A percentile compares a stretch with the other conserved stretches of the same genome.
Evolutionary conservation across 2,797 vertebrate genomes (phyloP).

Genomic region (Gambelia wislizenii): DNA sequence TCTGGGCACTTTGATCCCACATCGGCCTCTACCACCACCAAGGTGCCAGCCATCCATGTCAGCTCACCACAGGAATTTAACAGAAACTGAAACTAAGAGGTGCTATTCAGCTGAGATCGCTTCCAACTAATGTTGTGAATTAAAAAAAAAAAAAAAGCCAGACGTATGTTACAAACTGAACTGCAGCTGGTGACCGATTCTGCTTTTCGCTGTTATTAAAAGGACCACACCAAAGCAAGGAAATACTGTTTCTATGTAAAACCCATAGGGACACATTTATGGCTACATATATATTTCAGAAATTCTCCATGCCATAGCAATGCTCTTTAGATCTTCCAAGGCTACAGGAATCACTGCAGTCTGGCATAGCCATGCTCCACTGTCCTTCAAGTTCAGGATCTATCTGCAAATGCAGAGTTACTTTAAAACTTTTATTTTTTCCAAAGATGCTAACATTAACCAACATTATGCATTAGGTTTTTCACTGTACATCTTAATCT

Average conservation of each 20-base stretch:
- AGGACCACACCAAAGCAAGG: not conserved
- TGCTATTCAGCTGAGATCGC: not conserved
- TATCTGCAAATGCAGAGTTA: no score
- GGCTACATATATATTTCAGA: not conserved
- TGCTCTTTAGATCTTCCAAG: not conserved
- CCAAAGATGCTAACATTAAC: no score
- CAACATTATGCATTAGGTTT: no score
- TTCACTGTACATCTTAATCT: no score
- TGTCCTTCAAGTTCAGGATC: not conserved
- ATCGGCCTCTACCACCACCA: not conserved
- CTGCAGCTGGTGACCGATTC: not conserved
- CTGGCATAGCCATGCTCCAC: no score
- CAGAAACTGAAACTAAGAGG: rapidly evolving
- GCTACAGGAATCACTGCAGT: not conserved
- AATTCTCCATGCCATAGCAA: no score
- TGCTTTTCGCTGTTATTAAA: not conserved
- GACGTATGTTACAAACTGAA: not conserved
- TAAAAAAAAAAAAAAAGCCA: no score
- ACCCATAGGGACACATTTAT: not conserved
- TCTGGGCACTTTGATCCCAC: not conserved
- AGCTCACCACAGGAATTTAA: no score
- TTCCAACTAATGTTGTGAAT: not conserved
- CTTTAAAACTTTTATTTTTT: no score
- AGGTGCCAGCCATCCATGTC: no score
- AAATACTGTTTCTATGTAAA: not conserved